These are phyloP conservation scores for Osmerus mordax DNA, from an alignment of 2,113 vertebrate species.

Conservation along the genomic window DNA sequence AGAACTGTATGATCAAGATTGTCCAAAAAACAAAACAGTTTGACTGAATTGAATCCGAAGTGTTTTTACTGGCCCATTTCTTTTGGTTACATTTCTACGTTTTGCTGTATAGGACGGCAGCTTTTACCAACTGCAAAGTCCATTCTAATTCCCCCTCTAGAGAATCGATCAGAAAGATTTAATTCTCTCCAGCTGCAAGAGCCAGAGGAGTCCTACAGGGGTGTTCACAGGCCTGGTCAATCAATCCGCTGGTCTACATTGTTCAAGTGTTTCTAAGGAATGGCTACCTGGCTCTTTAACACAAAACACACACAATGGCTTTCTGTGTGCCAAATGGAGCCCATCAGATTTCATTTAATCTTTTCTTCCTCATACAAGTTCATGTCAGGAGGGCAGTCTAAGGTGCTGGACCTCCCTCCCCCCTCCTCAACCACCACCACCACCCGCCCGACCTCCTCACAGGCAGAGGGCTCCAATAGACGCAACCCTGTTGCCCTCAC, in stretches of 20 bases:
- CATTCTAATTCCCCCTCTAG: not conserved
- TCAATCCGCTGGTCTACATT: not conserved
- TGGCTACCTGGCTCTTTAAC: conserved; percentile 5
- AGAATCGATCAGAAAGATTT: not conserved
- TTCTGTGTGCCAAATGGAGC: conserved; percentile 6
- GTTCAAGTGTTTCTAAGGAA: conserved; percentile 8
- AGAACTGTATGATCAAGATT: too few relatives aligned
- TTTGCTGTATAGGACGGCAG: too few relatives aligned
- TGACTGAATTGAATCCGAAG: too few relatives aligned
- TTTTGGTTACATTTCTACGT: too few relatives aligned
- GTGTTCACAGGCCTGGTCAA: conserved; percentile 3
- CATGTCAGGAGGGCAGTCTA: conserved; percentile 25
- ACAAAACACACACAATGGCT: conserved; percentile 3
- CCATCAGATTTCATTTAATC: conserved; percentile 28
- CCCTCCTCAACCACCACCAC: not conserved
- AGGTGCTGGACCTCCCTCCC: conserved; percentile 19
- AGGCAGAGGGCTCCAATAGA: conserved; percentile 21
- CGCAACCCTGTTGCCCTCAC: conserved; percentile 36
- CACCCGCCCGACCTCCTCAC: conserved; percentile 22
- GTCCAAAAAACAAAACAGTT: too few relatives aligned
- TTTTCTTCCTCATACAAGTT: conserved; percentile 15
- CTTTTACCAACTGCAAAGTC: not conserved
- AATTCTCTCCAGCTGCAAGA: conserved; percentile 4
- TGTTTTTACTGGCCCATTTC: too few relatives aligned
- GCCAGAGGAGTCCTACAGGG: not conserved